phyloP scores from a whole-genome alignment of 2,113 vertebrate species.

The Chlamydotis undulata region DNA sequence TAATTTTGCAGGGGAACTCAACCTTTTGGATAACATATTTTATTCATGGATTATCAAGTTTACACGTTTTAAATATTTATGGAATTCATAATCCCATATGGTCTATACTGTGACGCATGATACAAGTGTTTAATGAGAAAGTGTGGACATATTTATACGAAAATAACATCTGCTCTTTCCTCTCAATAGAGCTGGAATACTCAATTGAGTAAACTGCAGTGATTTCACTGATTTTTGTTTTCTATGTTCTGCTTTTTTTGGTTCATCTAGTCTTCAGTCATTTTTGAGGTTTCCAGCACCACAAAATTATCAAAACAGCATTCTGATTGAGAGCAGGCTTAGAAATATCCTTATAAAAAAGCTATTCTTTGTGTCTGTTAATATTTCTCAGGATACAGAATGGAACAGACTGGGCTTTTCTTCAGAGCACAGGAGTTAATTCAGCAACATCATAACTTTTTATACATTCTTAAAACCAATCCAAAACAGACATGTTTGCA shows the following conservation, averaged over 20 bases:
- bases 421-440: neutral
- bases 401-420: neutral
- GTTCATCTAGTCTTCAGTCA: neutral
- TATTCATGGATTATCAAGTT: constrained; percentile 22
- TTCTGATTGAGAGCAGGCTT: neutral
- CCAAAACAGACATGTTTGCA: neutral
- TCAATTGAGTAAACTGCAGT: neutral
- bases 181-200: neutral
- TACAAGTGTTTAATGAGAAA: neutral
- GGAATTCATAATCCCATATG: neutral
- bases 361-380: neutral
- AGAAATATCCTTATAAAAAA: neutral
- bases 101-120: neutral
- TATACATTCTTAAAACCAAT: neutral
- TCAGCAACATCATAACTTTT: neutral
- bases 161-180: neutral
- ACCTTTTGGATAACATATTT: constrained; percentile 1
- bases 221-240: neutral
- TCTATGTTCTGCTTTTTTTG: neutral
- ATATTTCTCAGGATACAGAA: neutral
- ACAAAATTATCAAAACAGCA: neutral
- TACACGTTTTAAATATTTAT: constrained; percentile 32
- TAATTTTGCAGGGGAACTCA: neutral
- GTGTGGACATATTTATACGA: neutral
- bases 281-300: neutral